Evolutionary conservation across 2,797 vertebrate genomes (phyloP).

Genomic region (Phyllotis vaccarum): DNA sequence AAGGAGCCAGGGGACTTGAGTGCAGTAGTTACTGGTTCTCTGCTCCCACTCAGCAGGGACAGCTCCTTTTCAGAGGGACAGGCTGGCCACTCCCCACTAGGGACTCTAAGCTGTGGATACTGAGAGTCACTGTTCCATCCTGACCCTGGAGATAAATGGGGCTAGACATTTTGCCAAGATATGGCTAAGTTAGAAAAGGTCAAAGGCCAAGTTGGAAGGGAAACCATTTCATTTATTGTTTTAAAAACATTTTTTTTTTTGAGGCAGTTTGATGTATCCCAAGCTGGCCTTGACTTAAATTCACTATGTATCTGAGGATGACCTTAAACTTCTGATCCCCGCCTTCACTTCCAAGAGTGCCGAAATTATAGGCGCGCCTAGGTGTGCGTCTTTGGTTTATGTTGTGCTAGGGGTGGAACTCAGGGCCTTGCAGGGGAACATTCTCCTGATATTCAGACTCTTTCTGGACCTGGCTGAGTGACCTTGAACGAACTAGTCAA

Average conservation of each 20-base stretch:
- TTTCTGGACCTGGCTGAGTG: background rate
- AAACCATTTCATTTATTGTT: background rate
- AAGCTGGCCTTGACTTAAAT: background rate
- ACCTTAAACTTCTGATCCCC: background rate
- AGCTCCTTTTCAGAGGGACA: background rate
- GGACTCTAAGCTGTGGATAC: background rate
- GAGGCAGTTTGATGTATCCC: background rate
- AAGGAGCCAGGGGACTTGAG: background rate
- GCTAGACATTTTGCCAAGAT: conserved; percentile 52
- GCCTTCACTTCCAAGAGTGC: background rate
- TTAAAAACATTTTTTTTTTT: background rate
- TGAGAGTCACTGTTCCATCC: background rate
- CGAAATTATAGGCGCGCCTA: background rate
- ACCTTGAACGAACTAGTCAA: background rate
- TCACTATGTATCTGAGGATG: background rate
- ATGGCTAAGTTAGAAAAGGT: conserved; percentile 3
- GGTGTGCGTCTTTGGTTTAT: background rate
- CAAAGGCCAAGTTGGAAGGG: background rate
- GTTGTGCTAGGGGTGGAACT: background rate
- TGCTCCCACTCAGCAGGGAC: background rate
- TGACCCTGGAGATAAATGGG: background rate
- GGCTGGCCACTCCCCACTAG: background rate
- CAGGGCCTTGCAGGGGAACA: background rate
- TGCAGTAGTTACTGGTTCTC: background rate
- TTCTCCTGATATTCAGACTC: background rate